These are phyloP conservation scores for Sciurus niger DNA, from an alignment of 2,113 vertebrate species.

Conservation along the genomic window DNA sequence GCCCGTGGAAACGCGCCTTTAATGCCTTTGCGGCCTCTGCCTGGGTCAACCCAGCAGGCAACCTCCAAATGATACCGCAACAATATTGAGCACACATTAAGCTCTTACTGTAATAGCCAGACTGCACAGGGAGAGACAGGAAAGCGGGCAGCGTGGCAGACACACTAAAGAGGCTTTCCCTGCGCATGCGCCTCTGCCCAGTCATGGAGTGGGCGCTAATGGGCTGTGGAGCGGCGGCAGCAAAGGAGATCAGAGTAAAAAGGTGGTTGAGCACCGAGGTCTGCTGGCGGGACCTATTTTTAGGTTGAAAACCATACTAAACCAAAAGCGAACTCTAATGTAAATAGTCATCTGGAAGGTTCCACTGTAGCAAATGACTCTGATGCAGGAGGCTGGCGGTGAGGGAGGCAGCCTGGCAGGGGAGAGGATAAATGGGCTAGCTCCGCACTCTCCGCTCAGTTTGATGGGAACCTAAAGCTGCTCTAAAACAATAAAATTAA, in stretches of 20 bases:
- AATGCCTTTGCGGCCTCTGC: conserved; percentile 77
- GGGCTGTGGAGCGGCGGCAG: conserved; percentile 32
- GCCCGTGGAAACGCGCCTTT: neutral
- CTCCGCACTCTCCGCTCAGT: neutral
- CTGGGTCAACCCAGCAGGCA: conserved; percentile 69
- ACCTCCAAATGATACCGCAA: conserved; percentile 81
- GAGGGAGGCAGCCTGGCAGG: accelerated
- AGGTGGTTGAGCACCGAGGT: neutral
- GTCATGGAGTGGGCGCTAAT: neutral
- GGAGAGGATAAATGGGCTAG: accelerated
- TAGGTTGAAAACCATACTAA: neutral
- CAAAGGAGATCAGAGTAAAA: neutral
- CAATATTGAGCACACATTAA: conserved; percentile 83
- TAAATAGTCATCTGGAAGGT: neutral
- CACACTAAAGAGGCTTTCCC: conserved; percentile 66
- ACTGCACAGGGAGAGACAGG: conserved; percentile 77
- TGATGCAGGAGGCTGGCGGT: neutral
- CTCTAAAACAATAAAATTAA: neutral
- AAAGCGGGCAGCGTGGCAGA: conserved; percentile 73
- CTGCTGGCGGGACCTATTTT: neutral
- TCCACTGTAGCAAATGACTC: accelerated
- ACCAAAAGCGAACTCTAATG: neutral
- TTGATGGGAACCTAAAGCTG: neutral
- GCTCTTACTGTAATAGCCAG: conserved; percentile 84
- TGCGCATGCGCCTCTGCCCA: conserved; percentile 36